Evolutionary conservation across 2,888 invertebrate genomes (phyloP).

Genomic region (Bellardia pandia): DNA sequence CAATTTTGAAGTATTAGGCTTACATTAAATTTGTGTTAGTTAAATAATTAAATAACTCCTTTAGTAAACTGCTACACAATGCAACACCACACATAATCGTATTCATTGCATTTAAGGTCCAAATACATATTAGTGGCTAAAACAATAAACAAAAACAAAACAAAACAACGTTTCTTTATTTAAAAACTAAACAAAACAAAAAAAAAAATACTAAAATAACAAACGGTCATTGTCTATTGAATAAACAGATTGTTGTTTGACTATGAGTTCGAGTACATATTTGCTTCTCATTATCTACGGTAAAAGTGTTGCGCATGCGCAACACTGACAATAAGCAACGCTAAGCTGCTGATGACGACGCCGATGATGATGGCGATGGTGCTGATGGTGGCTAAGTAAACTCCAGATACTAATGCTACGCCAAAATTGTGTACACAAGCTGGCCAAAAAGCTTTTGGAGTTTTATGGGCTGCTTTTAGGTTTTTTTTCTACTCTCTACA

Average conservation of each 20-base stretch:
- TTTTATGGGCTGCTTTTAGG: constrained; percentile 44
- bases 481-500: constrained; percentile 19
- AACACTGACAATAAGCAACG: constrained; percentile 61
- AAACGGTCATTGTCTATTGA: constrained; percentile 72
- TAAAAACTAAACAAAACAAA: constrained; percentile 40
- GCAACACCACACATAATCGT: background rate
- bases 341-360: constrained; percentile 53
- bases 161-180: constrained; percentile 26
- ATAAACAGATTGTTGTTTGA: constrained; percentile 63
- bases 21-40: too few species aligned
- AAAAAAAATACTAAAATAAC: constrained; percentile 40
- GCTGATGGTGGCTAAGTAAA: constrained; percentile 58
- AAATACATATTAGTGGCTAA: constrained; percentile 35
- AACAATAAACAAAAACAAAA: constrained; percentile 30
- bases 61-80: background rate
- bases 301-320: constrained; percentile 73
- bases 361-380: constrained; percentile 36
- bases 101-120: constrained; percentile 17
- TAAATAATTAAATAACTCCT: background rate
- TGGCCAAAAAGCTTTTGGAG: constrained; percentile 30
- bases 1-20: too few species aligned
- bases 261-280: constrained; percentile 56
- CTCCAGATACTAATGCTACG: constrained; percentile 39
- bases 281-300: constrained; percentile 72
- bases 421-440: constrained; percentile 47